Evolutionary conservation across 1,140 invertebrate genomes (phyloP).

Genomic region (Orius insidiosus): DNA sequence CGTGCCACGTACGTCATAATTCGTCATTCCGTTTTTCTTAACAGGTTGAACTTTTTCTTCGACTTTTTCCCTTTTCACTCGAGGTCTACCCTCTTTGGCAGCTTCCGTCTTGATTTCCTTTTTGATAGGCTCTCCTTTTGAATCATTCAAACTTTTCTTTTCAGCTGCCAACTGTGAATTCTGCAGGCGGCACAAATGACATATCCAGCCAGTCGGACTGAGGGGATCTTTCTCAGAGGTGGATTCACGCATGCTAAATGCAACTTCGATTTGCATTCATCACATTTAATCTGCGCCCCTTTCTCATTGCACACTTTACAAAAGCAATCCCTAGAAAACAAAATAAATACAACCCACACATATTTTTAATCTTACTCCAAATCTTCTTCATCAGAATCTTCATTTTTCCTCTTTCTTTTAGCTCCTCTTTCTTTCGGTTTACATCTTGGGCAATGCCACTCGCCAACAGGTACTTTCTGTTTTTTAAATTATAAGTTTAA

Average conservation of each 20-base stretch:
- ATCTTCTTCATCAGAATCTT: conserved; percentile 27
- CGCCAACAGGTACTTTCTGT: conserved; percentile 70
- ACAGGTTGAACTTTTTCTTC: background rate
- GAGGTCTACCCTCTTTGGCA: background rate
- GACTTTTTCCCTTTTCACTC: background rate
- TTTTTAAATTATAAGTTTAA: no score
- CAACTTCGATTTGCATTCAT: conserved; percentile 33
- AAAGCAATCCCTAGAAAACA: conserved; percentile 17
- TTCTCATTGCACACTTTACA: conserved; percentile 29
- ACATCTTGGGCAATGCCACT: conserved; percentile 78
- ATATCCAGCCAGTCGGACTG: conserved; percentile 44
- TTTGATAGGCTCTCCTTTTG: background rate
- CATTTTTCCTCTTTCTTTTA: conserved; percentile 31
- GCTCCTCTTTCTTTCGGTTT: conserved; percentile 38
- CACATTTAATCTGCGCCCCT: conserved; percentile 39
- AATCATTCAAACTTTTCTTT: background rate
- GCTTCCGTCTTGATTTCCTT: no score
- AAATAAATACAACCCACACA: no score
- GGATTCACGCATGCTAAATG: conserved; percentile 42
- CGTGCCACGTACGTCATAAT: no score
- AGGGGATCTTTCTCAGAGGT: conserved; percentile 36
- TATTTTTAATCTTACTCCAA: conserved; percentile 16
- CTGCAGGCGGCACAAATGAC: conserved; percentile 30
- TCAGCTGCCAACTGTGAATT: background rate
- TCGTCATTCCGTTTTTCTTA: background rate